These are phyloP conservation scores for Ailurus styani DNA, from an alignment of 2,113 vertebrate genomes.

Conservation along the genomic window DNA sequence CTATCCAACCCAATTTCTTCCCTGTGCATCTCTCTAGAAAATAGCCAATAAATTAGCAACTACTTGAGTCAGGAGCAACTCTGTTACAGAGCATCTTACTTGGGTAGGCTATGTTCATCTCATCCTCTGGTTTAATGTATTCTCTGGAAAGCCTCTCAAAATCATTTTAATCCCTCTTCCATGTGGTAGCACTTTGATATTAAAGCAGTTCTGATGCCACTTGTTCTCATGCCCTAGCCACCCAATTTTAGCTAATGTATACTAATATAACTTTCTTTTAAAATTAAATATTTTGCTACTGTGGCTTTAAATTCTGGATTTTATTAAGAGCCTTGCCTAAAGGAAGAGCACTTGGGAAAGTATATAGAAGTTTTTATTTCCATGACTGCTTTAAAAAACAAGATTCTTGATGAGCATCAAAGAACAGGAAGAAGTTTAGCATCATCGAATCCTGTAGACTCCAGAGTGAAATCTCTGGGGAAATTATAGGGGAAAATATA, in stretches of 20 bases:
- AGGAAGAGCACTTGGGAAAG: not conserved
- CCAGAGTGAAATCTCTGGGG: not conserved
- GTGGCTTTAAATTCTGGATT: not conserved
- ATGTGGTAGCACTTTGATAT: not conserved
- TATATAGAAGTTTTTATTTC: not conserved
- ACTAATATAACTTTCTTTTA: slow-evolving; percentile 1
- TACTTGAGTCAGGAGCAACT: not conserved
- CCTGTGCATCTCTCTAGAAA: not conserved
- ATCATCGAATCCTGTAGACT: not conserved
- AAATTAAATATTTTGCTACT: slow-evolving; percentile 4
- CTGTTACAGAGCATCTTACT: not conserved
- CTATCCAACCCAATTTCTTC: not conserved
- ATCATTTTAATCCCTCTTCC: not conserved
- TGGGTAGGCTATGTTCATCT: not conserved
- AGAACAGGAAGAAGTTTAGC: not conserved
- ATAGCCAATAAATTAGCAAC: not conserved
- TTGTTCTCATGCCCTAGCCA: not conserved
- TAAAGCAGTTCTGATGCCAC: not conserved
- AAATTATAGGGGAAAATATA: not conserved
- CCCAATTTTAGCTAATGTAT: not conserved
- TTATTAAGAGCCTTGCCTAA: slow-evolving; percentile 27
- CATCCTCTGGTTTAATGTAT: not conserved
- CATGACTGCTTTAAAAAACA: not conserved
- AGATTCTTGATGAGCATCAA: slow-evolving; percentile 38
- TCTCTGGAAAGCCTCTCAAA: not conserved